Evolutionary conservation across 2,888 invertebrate genomes (phyloP), one percentile per base, ranked within the genome.

Genomic region (Lithophane socia): DNA sequence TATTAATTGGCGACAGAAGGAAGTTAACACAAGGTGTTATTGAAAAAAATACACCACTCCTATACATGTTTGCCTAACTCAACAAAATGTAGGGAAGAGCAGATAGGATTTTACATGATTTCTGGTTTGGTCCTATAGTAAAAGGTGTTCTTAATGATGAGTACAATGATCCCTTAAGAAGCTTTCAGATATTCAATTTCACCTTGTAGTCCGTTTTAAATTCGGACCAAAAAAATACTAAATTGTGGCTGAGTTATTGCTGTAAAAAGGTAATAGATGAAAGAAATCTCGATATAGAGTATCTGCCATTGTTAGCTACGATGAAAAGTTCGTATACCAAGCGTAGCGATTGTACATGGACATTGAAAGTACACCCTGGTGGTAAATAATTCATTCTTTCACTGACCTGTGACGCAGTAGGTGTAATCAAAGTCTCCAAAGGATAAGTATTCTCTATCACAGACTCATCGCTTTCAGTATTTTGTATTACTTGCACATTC

Each of bases 401-500:
- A 52, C 88, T 83, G 80, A 96, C 96, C 94, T 96, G 95, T 3
- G 95, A 93, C 85, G 94, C 94, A 37, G 92, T 91, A 0, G 95
- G 95, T 2, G 94, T 94, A 12, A 93, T 89, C 74, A 94, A 91
- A 66, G 84, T 90, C 77, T 95, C 95, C 84, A 93, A 84, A 0
- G 94, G 94, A 91, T 94, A 95, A 21, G 95, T 96, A 82, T 94
- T 95, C 68, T 96, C 96, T 88, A 96, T 94, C 65, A 95, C 91
- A 82, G 92, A 93, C 61, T 95, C 94, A 82, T 96, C 92, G 75
- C 88, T 91, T 42, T 90, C 88, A 7, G 85, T 70, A 71, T 75
- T 84, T 37, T 91, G 90, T 81, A 91, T 82, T 61, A 82, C 56
- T 69, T 89, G 82, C 9, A 87, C 75, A 21, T 90, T 87, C 75